Evolutionary conservation across 2,888 invertebrate genomes (phyloP), one percentile per base, ranked within the genome.

Genomic region (Dendrolimus houi): DNA sequence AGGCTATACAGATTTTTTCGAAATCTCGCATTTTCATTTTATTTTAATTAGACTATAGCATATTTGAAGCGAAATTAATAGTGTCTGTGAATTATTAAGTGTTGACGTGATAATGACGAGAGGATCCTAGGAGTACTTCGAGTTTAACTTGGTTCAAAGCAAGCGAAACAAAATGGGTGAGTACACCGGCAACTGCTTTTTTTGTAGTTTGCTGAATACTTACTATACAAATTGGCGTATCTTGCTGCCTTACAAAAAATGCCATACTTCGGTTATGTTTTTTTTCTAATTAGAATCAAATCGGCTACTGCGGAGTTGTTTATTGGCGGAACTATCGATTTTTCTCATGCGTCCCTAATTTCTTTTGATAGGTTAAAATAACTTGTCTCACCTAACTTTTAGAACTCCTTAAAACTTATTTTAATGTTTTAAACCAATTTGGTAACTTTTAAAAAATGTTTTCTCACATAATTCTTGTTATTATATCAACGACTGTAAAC

Each of bases 281-380:
- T 58, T n/a, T 13, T 62, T 75, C 69, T 61, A 64, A 74, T 71
- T 62, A 63, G 72, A 77, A 73, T 68, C 64, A 54, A 60, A 60
- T 40, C 58, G 58, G 55, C 58, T 54, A 58, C 58, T 55, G 60
- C 58, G 56, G 56, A 63, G 61, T 70, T 77, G 70, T 77, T 74
- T 79, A 70, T 78, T 84, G 83, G 77, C 66, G 63, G 62, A 77
- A 79, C 65, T 88, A 88, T 88, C 74, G 88, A 88, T 88, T 88
- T 86, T 85, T 81, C 71, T 74, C 81, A 80, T 76, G 80, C 81
- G 76, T 78, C 72, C 67, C 64, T 59, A 59, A 64, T 64, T 47
- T 47, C 47, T 47, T 62, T 64, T 57, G 54, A 62, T 29, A 64
- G 67, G 64, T 69, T 71, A 70, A 70, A 47, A 47, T 12, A 47